Base-by-base conservation (phyloP, 2,797 vertebrate genomes). In the Halcyon smyrnensis region DNA sequence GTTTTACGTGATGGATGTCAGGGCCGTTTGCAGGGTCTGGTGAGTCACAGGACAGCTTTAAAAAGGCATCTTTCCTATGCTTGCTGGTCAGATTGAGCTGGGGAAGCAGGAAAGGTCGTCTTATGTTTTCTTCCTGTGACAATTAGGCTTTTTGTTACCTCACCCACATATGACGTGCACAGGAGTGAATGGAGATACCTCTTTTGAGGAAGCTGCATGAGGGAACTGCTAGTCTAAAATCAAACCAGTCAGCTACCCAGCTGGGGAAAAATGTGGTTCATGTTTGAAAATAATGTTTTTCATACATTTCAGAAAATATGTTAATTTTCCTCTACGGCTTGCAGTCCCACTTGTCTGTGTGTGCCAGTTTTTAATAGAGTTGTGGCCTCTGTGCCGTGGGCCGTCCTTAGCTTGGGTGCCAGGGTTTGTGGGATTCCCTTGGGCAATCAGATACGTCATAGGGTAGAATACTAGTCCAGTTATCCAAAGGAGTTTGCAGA, bases 111-210 rank as follows among this genome's bases (percentile, higher is more conserved):
- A 7, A 57, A 46, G 4, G 3, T n/a, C 24, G 14, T n/a, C 62
- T 65, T 19, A 11, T 36, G 9, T 62, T 82, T 84, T 43, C 20
- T 34, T 27, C 4, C 27, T 12, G 28, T 60, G 27, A 4, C 24
- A 79, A 1, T 13, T n/a, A 2, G 2, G 9, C 9, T 60, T 45
- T n/a, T 24, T 54, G 67, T 54, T 43, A 11, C 28, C 16, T 64
- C 7, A 1, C 11, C 30, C 37, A 8, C 1, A 0, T 15, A 9
- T 12, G 54, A 11, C 0, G 0, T 5, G 7, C 18, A 9, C 4
- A 36, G 50, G 24, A 60, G 41, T 5, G 25, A 54, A 64, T 3
- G 59, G 15, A 24, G 41, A 16, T 12, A 3, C 23, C 12, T n/a
- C 1, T 48, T 46, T 20, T 51, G 54, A 53, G n/a, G 50, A 34